Evolutionary conservation across 2,797 vertebrate species (phyloP).

Genomic region (Serranus cabrilla): DNA sequence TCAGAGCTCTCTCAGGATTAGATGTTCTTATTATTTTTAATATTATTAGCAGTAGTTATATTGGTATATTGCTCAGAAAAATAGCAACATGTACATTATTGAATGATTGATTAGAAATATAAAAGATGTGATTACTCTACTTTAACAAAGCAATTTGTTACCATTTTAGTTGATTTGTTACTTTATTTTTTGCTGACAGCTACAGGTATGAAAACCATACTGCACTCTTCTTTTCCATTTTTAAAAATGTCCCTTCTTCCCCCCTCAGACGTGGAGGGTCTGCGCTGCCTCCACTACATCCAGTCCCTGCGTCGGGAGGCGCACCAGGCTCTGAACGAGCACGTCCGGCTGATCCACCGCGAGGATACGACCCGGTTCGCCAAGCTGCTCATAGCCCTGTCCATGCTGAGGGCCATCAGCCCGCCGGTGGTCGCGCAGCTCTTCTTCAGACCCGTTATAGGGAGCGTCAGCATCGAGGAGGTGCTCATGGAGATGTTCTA

Average conservation of each 20-base stretch:
- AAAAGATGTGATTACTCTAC: neutral
- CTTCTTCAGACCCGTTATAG: slow-evolving; percentile 96
- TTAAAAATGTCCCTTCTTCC: neutral
- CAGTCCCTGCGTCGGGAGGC: slow-evolving; percentile 95
- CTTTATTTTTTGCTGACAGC: neutral
- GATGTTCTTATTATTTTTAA: too few species aligned
- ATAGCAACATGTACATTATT: neutral
- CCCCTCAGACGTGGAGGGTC: slow-evolving; percentile 90
- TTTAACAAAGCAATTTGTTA: neutral
- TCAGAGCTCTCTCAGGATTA: neutral
- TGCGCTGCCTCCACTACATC: slow-evolving; percentile 94
- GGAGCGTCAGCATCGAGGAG: slow-evolving; percentile 95
- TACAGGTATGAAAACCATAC: neutral
- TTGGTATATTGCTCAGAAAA: too few species aligned
- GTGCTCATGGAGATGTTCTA: slow-evolving; percentile 98
- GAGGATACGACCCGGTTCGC: slow-evolving; percentile 90
- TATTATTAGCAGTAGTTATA: too few species aligned
- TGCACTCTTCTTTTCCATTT: slow-evolving; percentile 4
- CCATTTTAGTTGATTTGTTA: too few species aligned
- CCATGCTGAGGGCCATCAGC: slow-evolving; percentile 93
- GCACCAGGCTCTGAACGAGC: slow-evolving; percentile 95
- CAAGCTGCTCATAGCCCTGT: slow-evolving; percentile 93
- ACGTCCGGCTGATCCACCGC: slow-evolving; percentile 91
- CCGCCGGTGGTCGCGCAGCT: slow-evolving; percentile 92
- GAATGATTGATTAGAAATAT: too few species aligned